Conservation (phyloP, 2,888 invertebrate species). For the Tetramorium bicarinatum region DNA sequence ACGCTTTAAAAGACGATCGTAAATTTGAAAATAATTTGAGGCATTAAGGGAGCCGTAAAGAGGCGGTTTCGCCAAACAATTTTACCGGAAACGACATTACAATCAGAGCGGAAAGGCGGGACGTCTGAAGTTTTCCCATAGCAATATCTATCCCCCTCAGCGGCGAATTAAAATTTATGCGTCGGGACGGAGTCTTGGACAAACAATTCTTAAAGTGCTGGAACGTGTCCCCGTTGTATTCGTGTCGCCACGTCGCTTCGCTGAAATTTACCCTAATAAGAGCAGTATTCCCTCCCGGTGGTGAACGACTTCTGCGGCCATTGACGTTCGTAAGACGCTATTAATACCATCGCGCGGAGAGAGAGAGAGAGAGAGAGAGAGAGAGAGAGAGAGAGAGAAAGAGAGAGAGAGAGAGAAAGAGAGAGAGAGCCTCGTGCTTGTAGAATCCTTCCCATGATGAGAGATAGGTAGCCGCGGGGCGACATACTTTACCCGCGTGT, state of each 20-base stretch:
- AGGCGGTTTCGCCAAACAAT: slow-evolving; percentile 54
- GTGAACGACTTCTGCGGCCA: slow-evolving; percentile 29
- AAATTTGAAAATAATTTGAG: slow-evolving; percentile 54
- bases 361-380: too few relatives aligned
- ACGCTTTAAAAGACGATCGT: slow-evolving; percentile 38
- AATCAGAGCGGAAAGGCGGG: slow-evolving; percentile 34
- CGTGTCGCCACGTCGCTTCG: slow-evolving; percentile 21
- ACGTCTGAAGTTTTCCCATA: slow-evolving; percentile 51
- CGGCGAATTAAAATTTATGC: slow-evolving; percentile 69
- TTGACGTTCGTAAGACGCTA: slow-evolving; percentile 39
- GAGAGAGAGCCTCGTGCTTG: neutral
- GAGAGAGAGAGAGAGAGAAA: too few relatives aligned
- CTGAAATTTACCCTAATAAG: slow-evolving; percentile 42
- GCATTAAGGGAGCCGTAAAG: slow-evolving; percentile 52
- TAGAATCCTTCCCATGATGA: slow-evolving; percentile 21
- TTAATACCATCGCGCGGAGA: slow-evolving; percentile 35
- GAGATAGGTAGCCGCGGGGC: slow-evolving; percentile 22
- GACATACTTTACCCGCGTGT: slow-evolving; percentile 19
- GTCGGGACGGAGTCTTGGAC: slow-evolving; percentile 36
- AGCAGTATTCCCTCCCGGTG: neutral
- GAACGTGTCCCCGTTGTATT: slow-evolving; percentile 52
- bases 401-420: too few relatives aligned
- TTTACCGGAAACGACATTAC: slow-evolving; percentile 57
- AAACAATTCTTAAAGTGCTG: slow-evolving; percentile 62
- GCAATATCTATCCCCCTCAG: slow-evolving; percentile 62